These are phyloP conservation scores for Telmatherina bonti DNA, from an alignment of 2,797 vertebrate species.

Conservation along the genomic window DNA sequence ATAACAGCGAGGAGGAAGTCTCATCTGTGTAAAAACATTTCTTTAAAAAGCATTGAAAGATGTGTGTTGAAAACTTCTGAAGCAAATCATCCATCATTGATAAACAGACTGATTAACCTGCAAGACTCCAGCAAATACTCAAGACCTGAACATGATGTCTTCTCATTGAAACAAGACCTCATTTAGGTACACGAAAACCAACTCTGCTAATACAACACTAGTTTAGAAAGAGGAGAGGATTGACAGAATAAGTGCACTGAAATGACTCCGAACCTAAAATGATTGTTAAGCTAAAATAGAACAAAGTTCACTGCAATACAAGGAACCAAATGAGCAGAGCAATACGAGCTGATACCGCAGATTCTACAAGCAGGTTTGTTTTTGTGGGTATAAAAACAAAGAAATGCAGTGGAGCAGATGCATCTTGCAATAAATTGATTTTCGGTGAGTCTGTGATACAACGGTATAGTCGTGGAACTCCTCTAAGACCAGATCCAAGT, in stretches of 20 bases:
- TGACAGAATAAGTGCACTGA: constrained; percentile 20
- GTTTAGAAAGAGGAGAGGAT: constrained; percentile 30
- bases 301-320: constrained; percentile 63
- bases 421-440: constrained; percentile 59
- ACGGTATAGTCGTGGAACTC: constrained; percentile 48
- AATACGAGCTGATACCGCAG: constrained; percentile 25
- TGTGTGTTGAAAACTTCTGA: neutral
- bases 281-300: constrained; percentile 9
- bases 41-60: constrained; percentile 11
- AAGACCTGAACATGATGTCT: constrained; percentile 22
- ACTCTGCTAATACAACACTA: constrained; percentile 25
- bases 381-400: constrained; percentile 29
- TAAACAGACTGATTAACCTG: neutral
- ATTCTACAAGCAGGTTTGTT: constrained; percentile 11
- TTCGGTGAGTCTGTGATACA: constrained; percentile 51
- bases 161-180: constrained; percentile 21
- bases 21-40: neutral
- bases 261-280: constrained; percentile 25
- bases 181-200: constrained; percentile 29
- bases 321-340: constrained; percentile 70
- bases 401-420: constrained; percentile 31
- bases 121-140: constrained; percentile 13
- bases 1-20: neutral
- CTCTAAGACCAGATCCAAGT: constrained; percentile 78
- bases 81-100: neutral